Evolutionary conservation across 92 coral and sea anemone genomes (phyloP).

Genomic region (Pocillopora meandrina): DNA sequence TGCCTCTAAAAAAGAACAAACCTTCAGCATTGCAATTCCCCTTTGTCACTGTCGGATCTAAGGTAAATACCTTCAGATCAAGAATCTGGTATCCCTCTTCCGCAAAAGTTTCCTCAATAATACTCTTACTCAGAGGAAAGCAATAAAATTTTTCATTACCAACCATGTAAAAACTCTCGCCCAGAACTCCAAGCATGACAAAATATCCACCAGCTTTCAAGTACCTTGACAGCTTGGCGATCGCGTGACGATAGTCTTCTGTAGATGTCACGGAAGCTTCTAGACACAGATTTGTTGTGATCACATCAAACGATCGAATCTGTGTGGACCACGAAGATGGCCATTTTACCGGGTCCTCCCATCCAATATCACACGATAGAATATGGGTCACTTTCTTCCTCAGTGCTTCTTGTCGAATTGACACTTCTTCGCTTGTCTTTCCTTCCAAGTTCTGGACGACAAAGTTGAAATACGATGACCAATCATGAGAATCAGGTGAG

Average conservation of each 20-base stretch:
- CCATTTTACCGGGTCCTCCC: slow-evolving; percentile 38
- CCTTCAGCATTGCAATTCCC: background rate
- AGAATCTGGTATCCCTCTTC: slow-evolving; percentile 47
- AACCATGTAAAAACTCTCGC: slow-evolving; percentile 42
- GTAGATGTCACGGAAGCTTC: slow-evolving; percentile 63
- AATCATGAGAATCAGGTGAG: slow-evolving; percentile 35
- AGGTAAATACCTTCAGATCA: background rate
- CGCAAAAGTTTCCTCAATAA: slow-evolving; percentile 46
- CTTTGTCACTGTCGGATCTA: background rate
- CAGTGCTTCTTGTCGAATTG: slow-evolving; percentile 44
- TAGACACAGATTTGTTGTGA: slow-evolving; percentile 52
- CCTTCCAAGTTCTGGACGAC: slow-evolving; percentile 56
- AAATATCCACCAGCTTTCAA: slow-evolving; percentile 59
- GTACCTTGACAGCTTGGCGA: slow-evolving; percentile 48
- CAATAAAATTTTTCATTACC: slow-evolving; percentile 41
- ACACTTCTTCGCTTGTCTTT: slow-evolving; percentile 21
- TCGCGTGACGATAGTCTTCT: slow-evolving; percentile 46
- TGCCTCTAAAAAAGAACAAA: background rate
- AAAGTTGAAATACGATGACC: slow-evolving; percentile 45
- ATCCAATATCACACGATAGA: slow-evolving; percentile 55
- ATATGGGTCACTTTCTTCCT: slow-evolving; percentile 50
- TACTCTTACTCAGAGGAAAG: slow-evolving; percentile 39
- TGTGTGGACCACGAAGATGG: slow-evolving; percentile 22
- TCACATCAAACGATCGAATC: slow-evolving; percentile 50
- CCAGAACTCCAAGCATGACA: slow-evolving; percentile 46